These are phyloP conservation scores for Epizoanthus illoricatus DNA, from an alignment of 92 coral and sea anemone species.

Conservation along the genomic window DNA sequence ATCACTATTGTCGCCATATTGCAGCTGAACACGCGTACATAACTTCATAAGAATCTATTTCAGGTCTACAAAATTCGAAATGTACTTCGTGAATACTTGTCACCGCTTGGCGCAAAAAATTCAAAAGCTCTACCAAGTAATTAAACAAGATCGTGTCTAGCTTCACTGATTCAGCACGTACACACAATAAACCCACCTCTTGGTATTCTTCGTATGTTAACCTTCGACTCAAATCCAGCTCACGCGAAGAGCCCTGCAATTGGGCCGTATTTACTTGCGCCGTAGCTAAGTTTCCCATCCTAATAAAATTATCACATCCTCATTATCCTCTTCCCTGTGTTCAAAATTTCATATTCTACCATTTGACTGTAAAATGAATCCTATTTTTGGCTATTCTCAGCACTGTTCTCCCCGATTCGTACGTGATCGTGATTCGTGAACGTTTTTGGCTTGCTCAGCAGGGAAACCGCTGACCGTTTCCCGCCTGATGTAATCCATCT, in stretches of 20 bases:
- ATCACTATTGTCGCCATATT: no score
- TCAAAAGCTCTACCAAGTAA: no score
- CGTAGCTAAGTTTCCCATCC: constrained; percentile 88
- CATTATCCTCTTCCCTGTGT: not conserved
- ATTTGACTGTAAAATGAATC: no score
- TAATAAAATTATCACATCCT: not conserved
- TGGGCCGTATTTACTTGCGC: constrained; percentile 78
- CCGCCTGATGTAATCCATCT: constrained; percentile 7
- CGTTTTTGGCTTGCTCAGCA: not conserved
- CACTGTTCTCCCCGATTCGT: not conserved
- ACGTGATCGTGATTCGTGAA: not conserved
- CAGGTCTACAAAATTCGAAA: no score
- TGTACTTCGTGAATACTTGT: no score
- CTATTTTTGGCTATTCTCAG: not conserved
- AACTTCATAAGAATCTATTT: no score
- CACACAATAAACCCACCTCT: constrained; percentile 49
- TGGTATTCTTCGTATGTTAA: constrained; percentile 80
- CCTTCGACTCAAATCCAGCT: constrained; percentile 85
- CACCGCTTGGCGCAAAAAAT: no score
- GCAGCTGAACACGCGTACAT: no score
- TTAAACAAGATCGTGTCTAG: no score
- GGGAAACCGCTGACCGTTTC: constrained; percentile 24
- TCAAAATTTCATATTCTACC: not conserved
- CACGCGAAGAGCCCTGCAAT: constrained; percentile 73
- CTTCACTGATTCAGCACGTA: not conserved